These are phyloP conservation scores for Willisornis vidua DNA, from an alignment of 2,113 vertebrate genomes.

Conservation along the genomic window DNA sequence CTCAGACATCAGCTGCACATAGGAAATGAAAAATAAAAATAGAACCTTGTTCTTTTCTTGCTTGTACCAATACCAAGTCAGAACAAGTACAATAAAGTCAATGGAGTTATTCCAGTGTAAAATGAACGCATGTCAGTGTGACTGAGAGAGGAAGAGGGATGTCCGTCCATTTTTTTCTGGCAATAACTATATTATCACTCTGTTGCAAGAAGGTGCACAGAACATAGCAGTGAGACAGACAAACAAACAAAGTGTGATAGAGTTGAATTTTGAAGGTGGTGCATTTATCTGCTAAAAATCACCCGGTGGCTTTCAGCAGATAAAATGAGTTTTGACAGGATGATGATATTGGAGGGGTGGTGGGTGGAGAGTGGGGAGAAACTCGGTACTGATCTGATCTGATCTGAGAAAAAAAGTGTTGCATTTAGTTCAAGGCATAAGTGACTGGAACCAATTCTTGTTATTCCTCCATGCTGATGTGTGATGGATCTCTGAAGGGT, in stretches of 20 bases:
- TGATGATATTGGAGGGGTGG: neutral
- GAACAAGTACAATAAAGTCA: constrained; percentile 66
- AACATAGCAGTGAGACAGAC: neutral
- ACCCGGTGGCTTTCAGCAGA: constrained; percentile 5
- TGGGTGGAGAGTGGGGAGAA: neutral
- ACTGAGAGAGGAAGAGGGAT: constrained; percentile 30
- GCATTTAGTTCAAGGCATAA: neutral
- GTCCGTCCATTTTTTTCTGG: constrained; percentile 45
- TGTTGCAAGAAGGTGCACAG: neutral
- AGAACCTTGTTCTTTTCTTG: constrained; percentile 40
- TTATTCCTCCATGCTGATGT: neutral
- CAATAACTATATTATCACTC: constrained; percentile 54
- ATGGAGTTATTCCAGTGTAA: constrained; percentile 61
- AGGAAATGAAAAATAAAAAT: constrained; percentile 68
- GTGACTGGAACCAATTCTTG: neutral
- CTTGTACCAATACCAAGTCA: constrained; percentile 52
- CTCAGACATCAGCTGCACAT: constrained; percentile 3
- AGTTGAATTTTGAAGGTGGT: constrained; percentile 16
- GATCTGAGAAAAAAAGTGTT: neutral
- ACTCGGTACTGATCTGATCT: neutral
- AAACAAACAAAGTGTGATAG: constrained; percentile 33
- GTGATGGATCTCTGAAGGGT: neutral
- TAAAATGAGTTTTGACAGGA: constrained; percentile 20
- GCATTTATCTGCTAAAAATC: constrained; percentile 42
- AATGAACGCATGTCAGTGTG: constrained; percentile 59